Percentiles rank a stretch among this genome's conserved stretches.
These are phyloP conservation scores for Crenichthys baileyi DNA, from an alignment of 2,797 vertebrate genomes.

Conservation along the genomic window DNA sequence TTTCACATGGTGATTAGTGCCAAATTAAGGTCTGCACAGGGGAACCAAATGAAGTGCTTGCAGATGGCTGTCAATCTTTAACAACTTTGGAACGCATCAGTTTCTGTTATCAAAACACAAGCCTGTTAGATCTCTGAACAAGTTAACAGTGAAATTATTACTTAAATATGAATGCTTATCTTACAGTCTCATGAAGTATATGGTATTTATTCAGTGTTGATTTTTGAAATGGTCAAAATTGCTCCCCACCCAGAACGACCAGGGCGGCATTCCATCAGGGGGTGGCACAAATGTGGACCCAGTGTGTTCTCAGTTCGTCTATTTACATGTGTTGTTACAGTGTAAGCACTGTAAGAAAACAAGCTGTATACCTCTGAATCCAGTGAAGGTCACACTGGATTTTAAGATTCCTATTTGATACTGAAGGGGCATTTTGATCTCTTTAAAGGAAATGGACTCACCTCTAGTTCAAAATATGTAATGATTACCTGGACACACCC, in stretches of 20 bases:
- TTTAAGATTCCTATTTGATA: not conserved
- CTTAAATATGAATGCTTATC: conserved; percentile 17
- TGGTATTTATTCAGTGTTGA: not conserved
- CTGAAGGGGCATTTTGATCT: not conserved
- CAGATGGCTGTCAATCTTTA: conserved; percentile 63
- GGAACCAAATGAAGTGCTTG: conserved; percentile 67
- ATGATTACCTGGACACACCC: not conserved
- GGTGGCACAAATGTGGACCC: not conserved
- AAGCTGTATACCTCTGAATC: not conserved
- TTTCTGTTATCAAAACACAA: conserved; percentile 52
- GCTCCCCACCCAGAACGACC: too few relatives aligned
- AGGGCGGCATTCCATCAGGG: not conserved
- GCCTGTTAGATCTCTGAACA: conserved; percentile 47
- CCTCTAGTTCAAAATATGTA: not conserved
- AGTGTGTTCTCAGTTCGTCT: not conserved
- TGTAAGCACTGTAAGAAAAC: not conserved
- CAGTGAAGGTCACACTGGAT: not conserved
- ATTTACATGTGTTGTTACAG: not conserved
- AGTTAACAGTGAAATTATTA: conserved; percentile 40
- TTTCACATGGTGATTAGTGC: conserved; percentile 69
- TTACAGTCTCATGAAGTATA: not conserved
- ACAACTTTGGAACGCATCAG: conserved; percentile 50
- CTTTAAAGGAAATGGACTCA: not conserved
- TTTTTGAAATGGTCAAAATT: not conserved
- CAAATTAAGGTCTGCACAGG: conserved; percentile 57